Base-by-base conservation (phyloP, 2,888 invertebrate genomes). In the Dorcus parallelipipedus region DNA sequence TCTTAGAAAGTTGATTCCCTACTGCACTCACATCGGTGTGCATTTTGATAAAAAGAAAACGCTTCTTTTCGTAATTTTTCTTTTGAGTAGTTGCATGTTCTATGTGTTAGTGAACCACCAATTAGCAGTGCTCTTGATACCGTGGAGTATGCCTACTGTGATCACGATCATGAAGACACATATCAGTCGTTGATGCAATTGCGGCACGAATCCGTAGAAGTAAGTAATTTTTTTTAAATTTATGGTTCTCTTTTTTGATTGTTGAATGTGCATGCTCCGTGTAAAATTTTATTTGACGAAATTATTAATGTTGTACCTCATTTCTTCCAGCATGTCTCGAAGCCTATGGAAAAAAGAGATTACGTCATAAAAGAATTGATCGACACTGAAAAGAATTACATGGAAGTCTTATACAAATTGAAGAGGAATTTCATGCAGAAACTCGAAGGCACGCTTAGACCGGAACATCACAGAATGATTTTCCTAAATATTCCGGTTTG, bases 361-460 rank as follows among this genome's bases (percentile, higher is more conserved):
- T 95, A 94, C 76, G 93, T 93, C 49, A 91, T 94, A 71, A 86
- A 91, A 64, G 99, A 99, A 78, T 82, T 99, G 55, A 86, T 97
- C 41, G 97, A 97, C 76, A 99, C 99, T 0, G 99, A 99, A 79
- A 89, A 89, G 71, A 98, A 98, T 79, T 99, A 98, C 76, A 89
- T 97, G 50, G 94, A 95, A 72, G 97, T 97, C 9, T 82, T 99
- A 53, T 86, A 86, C 72, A 95, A 93, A 80, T 83, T 95, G 51
- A 85, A 89, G 67, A 84, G 85, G 67, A 86, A 90, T 76, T 95
- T 94, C 73, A 86, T 92, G 79, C 40, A 56, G n/a, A 82, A 85
- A 69, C 93, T 98, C 64, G 83, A 84, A 56, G 81, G 83, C 50
- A 81, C 87, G 64, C 80, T 98, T 69, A 85, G 85, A 64, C 84